Conservation (phyloP, 2,888 invertebrate species). For the Eilema griseolum region DNA sequence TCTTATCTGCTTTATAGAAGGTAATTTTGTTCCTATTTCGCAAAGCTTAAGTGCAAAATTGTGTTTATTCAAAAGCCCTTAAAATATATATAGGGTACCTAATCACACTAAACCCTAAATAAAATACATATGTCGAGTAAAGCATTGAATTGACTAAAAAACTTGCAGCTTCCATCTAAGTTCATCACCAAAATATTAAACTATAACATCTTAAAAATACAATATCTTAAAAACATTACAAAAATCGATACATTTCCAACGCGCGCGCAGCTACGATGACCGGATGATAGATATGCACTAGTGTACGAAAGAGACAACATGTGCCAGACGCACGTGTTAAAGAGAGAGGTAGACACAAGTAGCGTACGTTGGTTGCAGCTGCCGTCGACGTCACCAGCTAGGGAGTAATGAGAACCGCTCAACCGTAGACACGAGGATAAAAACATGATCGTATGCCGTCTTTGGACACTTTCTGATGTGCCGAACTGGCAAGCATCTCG, state of each 20-base stretch:
- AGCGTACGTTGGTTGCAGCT: constrained; percentile 84
- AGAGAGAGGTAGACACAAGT: constrained; percentile 65
- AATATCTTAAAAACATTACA: constrained; percentile 46
- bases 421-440: constrained; percentile 70
- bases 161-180: background rate
- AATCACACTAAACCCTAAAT: too few species aligned
- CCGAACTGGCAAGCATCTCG: constrained; percentile 35
- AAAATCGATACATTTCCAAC: constrained; percentile 74
- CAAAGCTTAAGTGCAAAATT: too few species aligned
- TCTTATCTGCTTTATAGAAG: background rate
- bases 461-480: constrained; percentile 50
- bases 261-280: constrained; percentile 70
- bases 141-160: background rate
- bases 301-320: constrained; percentile 62
- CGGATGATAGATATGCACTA: constrained; percentile 76
- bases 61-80: too few species aligned
- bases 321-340: constrained; percentile 50
- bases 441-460: constrained; percentile 65
- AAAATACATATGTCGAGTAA: too few species aligned
- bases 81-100: too few species aligned
- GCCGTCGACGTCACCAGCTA: constrained; percentile 82
- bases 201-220: too few species aligned
- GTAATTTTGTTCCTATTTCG: too few species aligned
- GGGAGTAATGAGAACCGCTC: constrained; percentile 77
- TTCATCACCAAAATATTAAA: constrained; percentile 21